Conservation (phyloP, 2,888 invertebrate species). For the Dermolepida albohirtum region DNA sequence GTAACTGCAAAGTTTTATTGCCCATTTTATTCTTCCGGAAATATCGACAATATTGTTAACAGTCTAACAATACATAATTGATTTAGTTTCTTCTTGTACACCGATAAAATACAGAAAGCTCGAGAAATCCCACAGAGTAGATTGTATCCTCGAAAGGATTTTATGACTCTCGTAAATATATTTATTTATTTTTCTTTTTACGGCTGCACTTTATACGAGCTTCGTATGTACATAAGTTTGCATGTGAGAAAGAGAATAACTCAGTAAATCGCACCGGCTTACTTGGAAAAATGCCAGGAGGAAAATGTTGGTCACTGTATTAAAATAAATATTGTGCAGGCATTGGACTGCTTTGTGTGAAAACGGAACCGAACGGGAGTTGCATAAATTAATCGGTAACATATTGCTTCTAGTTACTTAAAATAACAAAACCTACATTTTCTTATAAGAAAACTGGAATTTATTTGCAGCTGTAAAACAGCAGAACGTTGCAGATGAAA, state of each 20-base stretch:
- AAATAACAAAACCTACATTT: background rate
- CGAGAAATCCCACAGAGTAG: conserved; percentile 27
- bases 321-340: conserved; percentile 36
- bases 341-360: conserved; percentile 19
- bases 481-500: too few relatives aligned
- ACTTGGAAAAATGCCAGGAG: conserved; percentile 24
- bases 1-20: too few relatives aligned
- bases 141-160: conserved; percentile 15
- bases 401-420: conserved; percentile 1
- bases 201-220: conserved; percentile 18
- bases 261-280: conserved; percentile 17
- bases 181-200: conserved; percentile 34
- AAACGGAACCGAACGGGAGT: conserved; percentile 9
- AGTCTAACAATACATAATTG: conserved; percentile 10
- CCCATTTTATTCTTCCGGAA: too few relatives aligned
- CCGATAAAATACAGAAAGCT: conserved; percentile 14
- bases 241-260: conserved; percentile 10
- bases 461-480: too few relatives aligned
- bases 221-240: conserved; percentile 7
- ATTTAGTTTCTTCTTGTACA: conserved; percentile 1
- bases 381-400: conserved; percentile 26
- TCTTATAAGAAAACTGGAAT: background rate
- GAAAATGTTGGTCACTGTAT: conserved; percentile 33
- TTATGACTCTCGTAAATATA: conserved; percentile 37
- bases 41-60: background rate